phyloP scores from a whole-genome alignment of 2,113 vertebrate genomes.

The Anas platyrhynchos region DNA sequence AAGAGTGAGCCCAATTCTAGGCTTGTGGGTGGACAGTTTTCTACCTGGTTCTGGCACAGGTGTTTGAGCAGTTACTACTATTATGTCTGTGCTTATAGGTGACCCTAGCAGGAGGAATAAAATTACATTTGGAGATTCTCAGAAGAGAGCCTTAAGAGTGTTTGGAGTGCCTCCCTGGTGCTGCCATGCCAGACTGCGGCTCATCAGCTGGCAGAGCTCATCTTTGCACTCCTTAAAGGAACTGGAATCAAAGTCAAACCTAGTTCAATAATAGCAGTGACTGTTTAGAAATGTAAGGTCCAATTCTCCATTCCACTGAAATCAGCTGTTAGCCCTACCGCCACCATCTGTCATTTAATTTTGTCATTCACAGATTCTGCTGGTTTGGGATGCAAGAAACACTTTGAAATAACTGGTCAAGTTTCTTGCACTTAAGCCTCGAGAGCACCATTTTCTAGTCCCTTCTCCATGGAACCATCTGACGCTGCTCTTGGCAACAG shows the following conservation, averaged over 20 bases:
- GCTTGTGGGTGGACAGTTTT: background rate
- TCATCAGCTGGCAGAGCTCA: conserved; percentile 9
- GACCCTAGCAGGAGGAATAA: background rate
- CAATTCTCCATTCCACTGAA: background rate
- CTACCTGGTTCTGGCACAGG: background rate
- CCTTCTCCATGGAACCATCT: background rate
- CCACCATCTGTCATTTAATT: background rate
- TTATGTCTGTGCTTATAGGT: background rate
- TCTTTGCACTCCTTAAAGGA: background rate
- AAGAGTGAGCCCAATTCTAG: background rate
- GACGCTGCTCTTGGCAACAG: background rate
- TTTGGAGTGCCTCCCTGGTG: background rate
- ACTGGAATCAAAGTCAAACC: background rate
- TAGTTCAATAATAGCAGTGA: background rate
- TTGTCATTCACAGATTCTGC: background rate
- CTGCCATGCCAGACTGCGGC: background rate
- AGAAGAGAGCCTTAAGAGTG: background rate
- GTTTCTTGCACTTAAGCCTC: background rate
- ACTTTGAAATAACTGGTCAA: background rate
- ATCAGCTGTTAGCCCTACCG: background rate
- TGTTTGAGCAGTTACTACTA: background rate
- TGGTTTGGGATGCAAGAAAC: background rate
- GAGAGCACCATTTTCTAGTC: background rate
- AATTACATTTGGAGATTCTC: background rate
- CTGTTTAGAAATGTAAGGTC: background rate